Percentiles rank a stretch among this genome's conserved stretches.
These are phyloP conservation scores for Phalacrocorax pelagicus DNA, from an alignment of 2,113 vertebrate genomes.

Conservation along the genomic window DNA sequence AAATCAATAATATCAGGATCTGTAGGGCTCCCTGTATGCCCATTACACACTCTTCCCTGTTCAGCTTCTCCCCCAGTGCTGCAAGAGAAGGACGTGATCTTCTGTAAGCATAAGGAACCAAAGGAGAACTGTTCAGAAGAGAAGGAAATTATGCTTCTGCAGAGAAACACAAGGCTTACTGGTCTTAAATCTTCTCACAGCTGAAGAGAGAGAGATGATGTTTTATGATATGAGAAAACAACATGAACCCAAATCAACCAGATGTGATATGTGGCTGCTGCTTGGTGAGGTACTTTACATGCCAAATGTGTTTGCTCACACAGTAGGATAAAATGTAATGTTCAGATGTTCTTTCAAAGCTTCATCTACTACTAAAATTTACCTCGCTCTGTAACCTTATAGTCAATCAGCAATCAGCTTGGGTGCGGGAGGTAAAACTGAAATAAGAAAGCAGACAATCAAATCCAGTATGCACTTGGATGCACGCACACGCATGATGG, in stretches of 20 bases:
- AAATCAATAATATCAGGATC: not conserved
- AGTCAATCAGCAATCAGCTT: not conserved
- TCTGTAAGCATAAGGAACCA: not conserved
- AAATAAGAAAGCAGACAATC: not conserved
- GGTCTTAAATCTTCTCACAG: not conserved
- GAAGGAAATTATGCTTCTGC: not conserved
- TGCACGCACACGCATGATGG: fast-evolving
- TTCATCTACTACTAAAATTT: not conserved
- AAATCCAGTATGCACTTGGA: not conserved
- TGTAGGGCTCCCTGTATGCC: not conserved
- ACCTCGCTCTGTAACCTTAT: not conserved
- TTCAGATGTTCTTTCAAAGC: not conserved
- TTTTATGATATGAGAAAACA: not conserved
- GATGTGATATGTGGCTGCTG: not conserved
- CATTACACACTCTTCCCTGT: not conserved
- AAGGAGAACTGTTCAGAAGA: not conserved
- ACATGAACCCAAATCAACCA: fast-evolving
- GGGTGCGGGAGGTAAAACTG: not conserved
- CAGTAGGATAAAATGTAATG: not conserved
- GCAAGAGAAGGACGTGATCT: not conserved
- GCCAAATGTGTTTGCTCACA: not conserved
- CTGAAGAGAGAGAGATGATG: not conserved
- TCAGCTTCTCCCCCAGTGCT: not conserved
- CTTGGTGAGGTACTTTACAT: not conserved
- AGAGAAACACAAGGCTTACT: not conserved